Evolutionary conservation across 2,888 invertebrate species (phyloP).

Genomic region (Drosophila merina): DNA sequence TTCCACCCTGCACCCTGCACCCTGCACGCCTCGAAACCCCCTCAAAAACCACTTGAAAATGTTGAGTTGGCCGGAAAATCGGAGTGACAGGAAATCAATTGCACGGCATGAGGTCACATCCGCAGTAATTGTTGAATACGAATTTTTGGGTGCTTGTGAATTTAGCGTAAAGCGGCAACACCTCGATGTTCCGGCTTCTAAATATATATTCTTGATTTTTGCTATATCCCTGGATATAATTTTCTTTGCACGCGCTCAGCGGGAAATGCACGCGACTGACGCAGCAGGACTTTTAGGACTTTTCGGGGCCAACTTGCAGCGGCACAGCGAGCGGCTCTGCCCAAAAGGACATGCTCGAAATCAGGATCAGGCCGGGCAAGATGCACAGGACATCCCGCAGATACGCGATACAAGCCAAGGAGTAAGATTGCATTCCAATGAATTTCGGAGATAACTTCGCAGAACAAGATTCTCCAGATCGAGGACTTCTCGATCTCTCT

Average conservation of each 20-base stretch:
- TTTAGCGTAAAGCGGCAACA: conserved; percentile 25
- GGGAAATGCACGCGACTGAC: conserved; percentile 70
- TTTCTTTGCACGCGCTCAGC: conserved; percentile 63
- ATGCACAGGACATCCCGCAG: conserved; percentile 31
- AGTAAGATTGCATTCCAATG: conserved; percentile 55
- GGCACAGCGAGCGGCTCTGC: conserved; percentile 30
- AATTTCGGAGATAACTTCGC: conserved; percentile 48
- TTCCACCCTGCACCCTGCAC: neutral
- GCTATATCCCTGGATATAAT: neutral
- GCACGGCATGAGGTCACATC: conserved; percentile 34
- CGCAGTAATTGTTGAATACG: neutral
- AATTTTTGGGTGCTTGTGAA: conserved; percentile 20
- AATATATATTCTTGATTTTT: neutral
- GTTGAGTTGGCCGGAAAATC: conserved; percentile 11
- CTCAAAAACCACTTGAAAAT: conserved; percentile 18
- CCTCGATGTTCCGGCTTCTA: conserved; percentile 4
- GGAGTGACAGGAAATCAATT: conserved; percentile 41
- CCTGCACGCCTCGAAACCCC: neutral
- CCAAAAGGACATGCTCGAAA: neutral
- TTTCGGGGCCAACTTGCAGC: neutral
- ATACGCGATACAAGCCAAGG: neutral
- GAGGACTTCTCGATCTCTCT: neutral
- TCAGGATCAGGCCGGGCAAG: conserved; percentile 2
- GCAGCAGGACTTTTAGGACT: conserved; percentile 31
- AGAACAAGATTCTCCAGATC: conserved; percentile 38